Evolutionary conservation across 2,797 vertebrate genomes (phyloP).

Genomic region (Pseudochaenichthys georgianus): DNA sequence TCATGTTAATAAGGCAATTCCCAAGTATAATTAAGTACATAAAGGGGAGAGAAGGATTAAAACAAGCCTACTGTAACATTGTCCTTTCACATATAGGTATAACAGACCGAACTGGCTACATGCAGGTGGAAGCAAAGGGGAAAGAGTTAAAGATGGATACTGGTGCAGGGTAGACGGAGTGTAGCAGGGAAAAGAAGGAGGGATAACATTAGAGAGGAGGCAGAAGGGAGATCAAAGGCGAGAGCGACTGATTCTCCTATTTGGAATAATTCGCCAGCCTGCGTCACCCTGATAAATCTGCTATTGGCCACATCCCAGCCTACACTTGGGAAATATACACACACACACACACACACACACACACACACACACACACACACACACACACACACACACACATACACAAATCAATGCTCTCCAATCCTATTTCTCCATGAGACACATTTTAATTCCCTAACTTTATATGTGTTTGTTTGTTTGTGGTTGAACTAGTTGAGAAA

Average conservation of each 20-base stretch:
- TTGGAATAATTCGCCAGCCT: conserved; percentile 74
- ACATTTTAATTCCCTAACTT: conserved; percentile 31
- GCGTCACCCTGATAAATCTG: conserved; percentile 72
- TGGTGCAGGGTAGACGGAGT: conserved; percentile 34
- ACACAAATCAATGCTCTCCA: conserved; percentile 39
- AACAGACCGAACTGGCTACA: conserved; percentile 7
- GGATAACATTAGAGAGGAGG: conserved; percentile 70
- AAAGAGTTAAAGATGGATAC: conserved; percentile 40
- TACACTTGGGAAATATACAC: conserved; percentile 26
- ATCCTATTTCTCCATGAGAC: conserved; percentile 54
- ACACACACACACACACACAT: too few species aligned
- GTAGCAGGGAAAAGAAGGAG: conserved; percentile 25
- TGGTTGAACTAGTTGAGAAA: conserved; percentile 30
- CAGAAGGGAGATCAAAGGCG: conserved; percentile 72
- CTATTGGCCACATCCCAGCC: conserved; percentile 49
- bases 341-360: conserved; percentile 13
- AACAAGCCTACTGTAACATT: not conserved
- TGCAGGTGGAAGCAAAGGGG: conserved; percentile 15
- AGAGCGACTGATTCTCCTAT: conserved; percentile 64
- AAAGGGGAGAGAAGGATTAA: not conserved
- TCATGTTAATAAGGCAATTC: not conserved
- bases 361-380: conserved; percentile 6
- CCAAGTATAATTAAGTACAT: not conserved
- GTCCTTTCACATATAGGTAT: not conserved
- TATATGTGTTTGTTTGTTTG: not conserved